Conservation (phyloP, 1,140 invertebrate species). For the Pseudachorutes palmiensis region DNA sequence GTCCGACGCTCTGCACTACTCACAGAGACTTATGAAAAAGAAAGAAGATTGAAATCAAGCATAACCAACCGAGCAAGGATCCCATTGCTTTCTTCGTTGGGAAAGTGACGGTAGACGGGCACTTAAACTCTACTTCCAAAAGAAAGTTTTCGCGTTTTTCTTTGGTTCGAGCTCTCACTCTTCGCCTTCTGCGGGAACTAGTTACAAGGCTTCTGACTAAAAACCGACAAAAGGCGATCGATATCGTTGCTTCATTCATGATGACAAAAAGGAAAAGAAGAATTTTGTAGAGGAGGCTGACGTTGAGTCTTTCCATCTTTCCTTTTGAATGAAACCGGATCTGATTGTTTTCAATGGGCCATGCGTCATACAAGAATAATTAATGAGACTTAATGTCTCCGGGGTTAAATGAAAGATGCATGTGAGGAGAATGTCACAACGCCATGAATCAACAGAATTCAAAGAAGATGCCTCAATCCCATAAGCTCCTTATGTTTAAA, state of each 20-base stretch:
- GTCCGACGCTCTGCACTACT: neutral
- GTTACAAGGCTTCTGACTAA: neutral
- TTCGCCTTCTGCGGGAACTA: neutral
- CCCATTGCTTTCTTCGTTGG: neutral
- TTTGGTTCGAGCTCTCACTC: neutral
- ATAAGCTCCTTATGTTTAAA: too few relatives aligned
- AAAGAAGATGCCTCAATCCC: too few relatives aligned
- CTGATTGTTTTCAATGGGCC: too few relatives aligned
- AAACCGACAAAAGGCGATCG: slow-evolving; percentile 11
- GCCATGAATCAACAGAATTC: too few relatives aligned
- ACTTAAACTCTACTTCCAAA: neutral
- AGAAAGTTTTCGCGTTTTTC: neutral
- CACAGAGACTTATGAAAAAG: neutral
- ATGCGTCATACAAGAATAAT: too few relatives aligned
- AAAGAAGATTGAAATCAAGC: slow-evolving; percentile 3
- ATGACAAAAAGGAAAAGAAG: neutral
- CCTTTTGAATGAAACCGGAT: too few relatives aligned
- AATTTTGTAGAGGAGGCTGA: too few relatives aligned
- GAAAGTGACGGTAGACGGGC: neutral
- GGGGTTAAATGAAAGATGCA: too few relatives aligned
- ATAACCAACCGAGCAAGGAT: neutral
- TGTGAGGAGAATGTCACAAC: too few relatives aligned
- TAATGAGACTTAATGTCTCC: too few relatives aligned
- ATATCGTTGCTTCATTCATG: neutral
- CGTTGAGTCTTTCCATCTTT: too few relatives aligned